Evolutionary conservation across 2,113 vertebrate species (phyloP), one percentile per base, ranked within the genome.

Genomic region (Himantopus leucocephalus): DNA sequence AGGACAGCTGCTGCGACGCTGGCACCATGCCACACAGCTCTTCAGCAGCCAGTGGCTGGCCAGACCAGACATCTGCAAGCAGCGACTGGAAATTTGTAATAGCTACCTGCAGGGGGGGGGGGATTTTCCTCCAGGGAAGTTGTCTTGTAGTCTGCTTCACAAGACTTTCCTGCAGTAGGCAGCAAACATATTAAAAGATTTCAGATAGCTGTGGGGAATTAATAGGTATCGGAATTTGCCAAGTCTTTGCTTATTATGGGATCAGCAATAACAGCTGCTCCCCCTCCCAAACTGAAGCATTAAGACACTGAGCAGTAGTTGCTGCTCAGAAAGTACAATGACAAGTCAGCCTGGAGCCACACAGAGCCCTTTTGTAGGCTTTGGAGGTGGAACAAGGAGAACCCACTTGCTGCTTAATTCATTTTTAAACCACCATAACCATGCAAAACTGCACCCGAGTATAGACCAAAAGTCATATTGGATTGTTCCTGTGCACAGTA

Each of bases 1-100:
- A 81, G 74, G 74, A 52, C 0, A 0, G 70, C 50, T 75, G 34
- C 52, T 41, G 24, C 1, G 2, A 8, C 5, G 30, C 85, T 53
- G 41, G 60, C 11, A 8, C 5, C 4, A 1, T 5, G 24, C 76
- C 0, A 2, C 63, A 16, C 1, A 4, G 59, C 45, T 74, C 45
- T 30, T 8, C n/a, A 29, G 79, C 15, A 5, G 62, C n/a, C 3
- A 2, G 48, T 14, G 47, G 35, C 58, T 37, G 20, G 45, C 3
- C 16, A 41, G 55, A 70, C 15, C 41, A 34, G 35, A 16, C 52
- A 39, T 30, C 62, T 68, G 52, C 60, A 74, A 34, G 53, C 53
- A 92, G 83, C 6, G 2, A 30, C 41, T 22, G 22, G 4, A 62
- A 71, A 45, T 24, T 12, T 47, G 37, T 55, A 88, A 85, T 3